phyloP scores from a whole-genome alignment of 2,888 invertebrate genomes.

The Periphyllus acericola region DNA sequence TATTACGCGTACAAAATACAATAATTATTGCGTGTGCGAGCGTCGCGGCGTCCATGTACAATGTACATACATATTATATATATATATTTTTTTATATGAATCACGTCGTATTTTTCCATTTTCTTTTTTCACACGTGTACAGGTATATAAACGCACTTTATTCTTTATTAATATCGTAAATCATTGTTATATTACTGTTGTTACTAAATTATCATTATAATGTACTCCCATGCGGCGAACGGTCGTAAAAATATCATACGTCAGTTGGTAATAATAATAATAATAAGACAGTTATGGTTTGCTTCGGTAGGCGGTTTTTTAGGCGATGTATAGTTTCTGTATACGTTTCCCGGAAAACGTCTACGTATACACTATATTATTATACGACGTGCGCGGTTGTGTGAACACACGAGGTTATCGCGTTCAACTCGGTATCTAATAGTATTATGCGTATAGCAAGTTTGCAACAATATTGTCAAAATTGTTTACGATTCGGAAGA shows the following conservation, averaged over 20 bases:
- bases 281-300: not conserved
- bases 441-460: no score
- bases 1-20: slow-evolving; percentile 54
- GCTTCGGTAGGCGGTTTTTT: not conserved
- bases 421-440: no score
- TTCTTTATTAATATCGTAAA: not conserved
- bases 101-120: slow-evolving; percentile 11
- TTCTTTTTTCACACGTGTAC: not conserved
- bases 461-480: no score
- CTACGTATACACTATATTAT: not conserved
- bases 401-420: not conserved
- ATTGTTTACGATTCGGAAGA: no score
- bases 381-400: not conserved
- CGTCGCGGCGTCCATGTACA: not conserved
- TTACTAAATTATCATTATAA: not conserved
- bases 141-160: no score
- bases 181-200: not conserved
- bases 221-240: no score
- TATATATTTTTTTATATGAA: not conserved
- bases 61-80: no score
- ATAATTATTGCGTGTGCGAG: slow-evolving; percentile 46
- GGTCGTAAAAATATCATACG: no score
- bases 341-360: slow-evolving; percentile 34
- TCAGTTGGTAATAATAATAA: not conserved
- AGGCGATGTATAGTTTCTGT: not conserved